phyloP scores from a whole-genome alignment of 92 coral and sea anemone genomes.

The Nematostella vectensis region DNA sequence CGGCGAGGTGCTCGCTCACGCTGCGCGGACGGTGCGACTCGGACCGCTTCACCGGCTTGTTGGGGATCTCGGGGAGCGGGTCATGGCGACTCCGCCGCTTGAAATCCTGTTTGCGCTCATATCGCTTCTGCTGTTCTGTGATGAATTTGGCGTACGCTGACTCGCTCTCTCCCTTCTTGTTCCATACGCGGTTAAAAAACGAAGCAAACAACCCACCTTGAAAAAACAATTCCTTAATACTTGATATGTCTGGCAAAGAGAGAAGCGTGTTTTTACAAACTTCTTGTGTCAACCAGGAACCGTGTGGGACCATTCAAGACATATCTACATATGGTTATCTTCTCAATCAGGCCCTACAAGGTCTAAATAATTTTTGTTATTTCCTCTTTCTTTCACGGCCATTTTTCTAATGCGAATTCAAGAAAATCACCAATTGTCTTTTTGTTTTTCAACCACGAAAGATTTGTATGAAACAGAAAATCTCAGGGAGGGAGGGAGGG shows the following conservation, averaged over 20 bases:
- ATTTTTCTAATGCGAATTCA: too few species aligned
- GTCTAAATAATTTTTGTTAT: too few species aligned
- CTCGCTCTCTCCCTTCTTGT: constrained; percentile 81
- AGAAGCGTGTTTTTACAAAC: background rate
- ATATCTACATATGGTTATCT: too few species aligned
- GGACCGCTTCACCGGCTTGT: constrained; percentile 19
- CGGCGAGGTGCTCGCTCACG: constrained; percentile 34
- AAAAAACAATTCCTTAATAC: background rate
- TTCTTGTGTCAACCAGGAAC: background rate
- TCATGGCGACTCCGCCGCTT: constrained; percentile 55
- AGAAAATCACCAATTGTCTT: too few species aligned
- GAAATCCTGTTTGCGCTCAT: constrained; percentile 29
- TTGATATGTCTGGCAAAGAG: too few species aligned
- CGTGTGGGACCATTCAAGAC: too few species aligned
- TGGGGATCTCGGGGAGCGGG: constrained; percentile 75
- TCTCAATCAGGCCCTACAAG: too few species aligned
- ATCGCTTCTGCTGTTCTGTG: constrained; percentile 48
- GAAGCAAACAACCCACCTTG: constrained; percentile 91
- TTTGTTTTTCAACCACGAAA: too few species aligned
- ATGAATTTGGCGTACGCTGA: constrained; percentile 61
- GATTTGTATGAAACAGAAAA: too few species aligned
- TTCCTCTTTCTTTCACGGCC: too few species aligned
- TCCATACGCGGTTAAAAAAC: constrained; percentile 93
- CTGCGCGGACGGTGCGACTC: constrained; percentile 50
- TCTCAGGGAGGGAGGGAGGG: too few species aligned